A percentile compares a stretch with the other conserved stretches of the same genome.
These are phyloP conservation scores for Sebastes aleutianus DNA, from an alignment of 2,797 vertebrate genomes.

Conservation along the genomic window DNA sequence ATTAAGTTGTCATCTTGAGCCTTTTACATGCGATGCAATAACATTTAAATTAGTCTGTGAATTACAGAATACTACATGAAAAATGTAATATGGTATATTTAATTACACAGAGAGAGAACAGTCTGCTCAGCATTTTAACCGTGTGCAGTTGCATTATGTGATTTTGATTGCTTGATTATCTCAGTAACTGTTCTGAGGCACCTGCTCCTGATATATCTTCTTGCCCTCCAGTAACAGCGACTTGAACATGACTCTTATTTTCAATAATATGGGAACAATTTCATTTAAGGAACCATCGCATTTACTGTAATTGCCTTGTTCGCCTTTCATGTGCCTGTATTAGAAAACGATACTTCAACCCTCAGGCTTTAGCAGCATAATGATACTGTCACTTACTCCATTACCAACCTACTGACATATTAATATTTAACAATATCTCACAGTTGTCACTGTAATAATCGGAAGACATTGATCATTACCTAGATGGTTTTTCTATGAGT, in stretches of 20 bases:
- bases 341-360: constrained; percentile 18
- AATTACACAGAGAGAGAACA: neutral
- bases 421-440: constrained; percentile 14
- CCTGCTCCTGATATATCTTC: neutral
- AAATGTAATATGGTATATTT: neutral
- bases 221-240: constrained; percentile 3
- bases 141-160: neutral
- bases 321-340: constrained; percentile 13
- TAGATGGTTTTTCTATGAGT: neutral
- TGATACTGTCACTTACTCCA: constrained; percentile 5
- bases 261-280: constrained; percentile 25
- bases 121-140: constrained; percentile 13
- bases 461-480: neutral
- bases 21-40: neutral
- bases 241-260: constrained; percentile 7
- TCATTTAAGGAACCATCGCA: constrained; percentile 36
- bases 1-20: neutral
- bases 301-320: constrained; percentile 7
- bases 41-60: neutral
- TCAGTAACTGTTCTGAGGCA: constrained; percentile 9
- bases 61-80: neutral
- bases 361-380: constrained; percentile 4
- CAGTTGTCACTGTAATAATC: neutral
- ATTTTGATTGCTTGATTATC: constrained; percentile 26
- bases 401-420: constrained; percentile 6